Base-by-base conservation (phyloP, 1,140 invertebrate genomes). In the Trissolcus basalis region DNA sequence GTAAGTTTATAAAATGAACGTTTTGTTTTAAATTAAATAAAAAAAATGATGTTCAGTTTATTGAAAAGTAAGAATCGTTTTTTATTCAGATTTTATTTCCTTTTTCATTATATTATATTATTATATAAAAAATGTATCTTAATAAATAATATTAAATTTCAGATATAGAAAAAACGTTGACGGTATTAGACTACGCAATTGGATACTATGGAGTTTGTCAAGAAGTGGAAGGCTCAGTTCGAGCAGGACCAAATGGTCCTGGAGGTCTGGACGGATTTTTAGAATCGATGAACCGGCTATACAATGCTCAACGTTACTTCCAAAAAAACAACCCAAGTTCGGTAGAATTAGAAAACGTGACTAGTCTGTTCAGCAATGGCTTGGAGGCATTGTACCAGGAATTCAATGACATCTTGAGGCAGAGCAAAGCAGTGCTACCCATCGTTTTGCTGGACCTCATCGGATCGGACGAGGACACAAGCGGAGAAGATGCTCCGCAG, bases 261-360 rank as follows among this genome's bases (percentile, higher is more conserved):
- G 85, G 90, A 73, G 91, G 91, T 44, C 86, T 95, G n/a, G 91
- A 94, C 16, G 87, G 89, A 13, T 97, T 94, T 86, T 89, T 98
- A 11, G 90, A 94, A 79, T 93, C 95, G 2, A 92, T 98, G 88
- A 94, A 96, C 81, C 93, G 94, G 80, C 88, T 99, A 39, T 92
- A 95, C 49, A 93, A 93, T 75, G 96, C 97, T 49, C 93, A 96
- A 80, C 92, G 92, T 36, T 99, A 98, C 86, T 99, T 99, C 87
- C 92, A 96, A 81, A 94, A 95, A 82, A 94, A 97, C 83, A 97
- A 97, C 88, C 95, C 96, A 1, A 94, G 96, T 82, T 97, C 96
- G 84, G 94, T 97, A 27, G 97, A 98, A 89, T 86, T 98, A 51
- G 95, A 97, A 82, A 97, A 98, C 89, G 94, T 98, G 51, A 94